Evolutionary conservation across 2,797 vertebrate genomes (phyloP).

Genomic region (Leuciscus waleckii): DNA sequence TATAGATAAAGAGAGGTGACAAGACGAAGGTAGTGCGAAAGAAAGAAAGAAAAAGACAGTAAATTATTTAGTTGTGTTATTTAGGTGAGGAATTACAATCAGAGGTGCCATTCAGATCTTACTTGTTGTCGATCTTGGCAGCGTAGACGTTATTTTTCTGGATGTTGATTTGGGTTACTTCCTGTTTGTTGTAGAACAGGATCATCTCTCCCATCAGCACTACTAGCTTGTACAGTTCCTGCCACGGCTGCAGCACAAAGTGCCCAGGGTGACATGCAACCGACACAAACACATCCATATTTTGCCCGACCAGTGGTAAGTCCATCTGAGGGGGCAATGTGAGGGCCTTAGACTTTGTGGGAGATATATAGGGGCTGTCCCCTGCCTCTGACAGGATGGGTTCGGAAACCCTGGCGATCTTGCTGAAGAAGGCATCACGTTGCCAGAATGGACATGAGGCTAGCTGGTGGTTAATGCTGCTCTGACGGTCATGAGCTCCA

Average conservation of each 20-base stretch:
- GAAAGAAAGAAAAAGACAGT: neutral
- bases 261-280: constrained; percentile 93
- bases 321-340: constrained; percentile 67
- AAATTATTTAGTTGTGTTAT: neutral
- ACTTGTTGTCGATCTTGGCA: constrained; percentile 92
- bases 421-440: neutral
- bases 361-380: neutral
- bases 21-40: constrained; percentile 3
- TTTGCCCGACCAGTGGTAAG: constrained; percentile 80
- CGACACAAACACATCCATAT: constrained; percentile 89
- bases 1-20: constrained; percentile 60
- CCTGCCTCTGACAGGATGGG: neutral
- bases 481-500: constrained; percentile 74
- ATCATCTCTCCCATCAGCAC: constrained; percentile 96
- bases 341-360: too few relatives aligned
- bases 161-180: constrained; percentile 65
- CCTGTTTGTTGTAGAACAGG: constrained; percentile 86
- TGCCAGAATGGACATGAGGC: constrained; percentile 82
- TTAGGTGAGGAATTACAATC: neutral
- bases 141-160: constrained; percentile 88
- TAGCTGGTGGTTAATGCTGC: constrained; percentile 87
- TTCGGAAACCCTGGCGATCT: neutral
- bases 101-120: constrained; percentile 29
- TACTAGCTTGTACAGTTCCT: constrained; percentile 90
- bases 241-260: constrained; percentile 93